Base-by-base conservation (phyloP, 2,113 vertebrate genomes). In the Gulo gulo region DNA sequence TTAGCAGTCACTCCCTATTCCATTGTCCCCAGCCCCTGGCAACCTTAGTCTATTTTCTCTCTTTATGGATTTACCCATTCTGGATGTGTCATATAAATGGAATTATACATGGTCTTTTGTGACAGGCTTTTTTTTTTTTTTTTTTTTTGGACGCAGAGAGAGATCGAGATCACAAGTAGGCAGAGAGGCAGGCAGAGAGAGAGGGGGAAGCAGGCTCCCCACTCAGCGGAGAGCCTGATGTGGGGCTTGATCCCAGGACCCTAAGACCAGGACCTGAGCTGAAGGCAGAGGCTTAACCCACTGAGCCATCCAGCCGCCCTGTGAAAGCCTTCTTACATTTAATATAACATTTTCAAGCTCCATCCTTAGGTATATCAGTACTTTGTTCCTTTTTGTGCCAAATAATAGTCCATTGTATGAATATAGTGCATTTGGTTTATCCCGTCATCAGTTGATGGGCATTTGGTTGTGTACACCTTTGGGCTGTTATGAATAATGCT, bases 371-470 rank as follows among this genome's bases (percentile, higher is more conserved):
- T 10, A 0, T 61, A 59, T 91, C 23, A 26, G 4, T 4, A 13
- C 29, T 45, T 16, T 2, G 26, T 76, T 65, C 50, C 42, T 61
- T 47, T 65, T 55, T 21, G 50, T 80, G 71, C 11, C 2, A 13
- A 76, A n/a, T 92, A 39, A 47, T 29, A 11, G 47, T 88, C 39
- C 26, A 1, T 26, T 1, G 0, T n/a, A 34, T 59, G 74, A 29
- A 9, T 36, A 12, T 26, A 36, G 31, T 6, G 1, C 15, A 29
- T 67, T n/a, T 78, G 11, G 52, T 11, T 63, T 50, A 36, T 55
- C 71, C n/a, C 16, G 0, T 7, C 15, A 3, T 23, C 18, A 69
- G 13, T 55, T 0, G 34, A 57, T 39, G 14, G n/a, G 8, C 4
- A 15, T 52, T 59, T 83, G 79, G 11, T 31, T 24, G 16, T 50